These are phyloP conservation scores for Pogonognathellus flavescens DNA, from an alignment of 1,140 invertebrate species.

Conservation along the genomic window DNA sequence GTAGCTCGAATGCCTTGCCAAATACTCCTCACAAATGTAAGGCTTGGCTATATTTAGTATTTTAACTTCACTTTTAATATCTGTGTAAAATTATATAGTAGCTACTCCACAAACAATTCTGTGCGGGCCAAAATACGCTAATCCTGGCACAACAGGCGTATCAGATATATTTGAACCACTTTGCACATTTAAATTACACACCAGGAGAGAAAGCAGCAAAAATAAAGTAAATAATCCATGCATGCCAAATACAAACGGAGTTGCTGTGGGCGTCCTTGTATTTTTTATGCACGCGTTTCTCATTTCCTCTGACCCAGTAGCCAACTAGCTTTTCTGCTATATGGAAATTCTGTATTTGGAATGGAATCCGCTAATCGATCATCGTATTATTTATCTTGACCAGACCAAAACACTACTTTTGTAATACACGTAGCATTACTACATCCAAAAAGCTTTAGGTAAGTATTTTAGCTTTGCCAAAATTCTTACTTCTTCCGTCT, in stretches of 20 bases:
- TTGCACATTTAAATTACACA: slow-evolving; percentile 46
- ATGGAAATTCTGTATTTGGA: slow-evolving; percentile 18
- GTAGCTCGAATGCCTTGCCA: neutral
- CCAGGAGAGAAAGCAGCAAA: neutral
- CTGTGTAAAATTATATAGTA: neutral
- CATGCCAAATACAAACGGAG: slow-evolving; percentile 22
- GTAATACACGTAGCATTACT: neutral
- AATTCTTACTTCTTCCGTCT: slow-evolving; percentile 43
- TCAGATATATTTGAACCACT: neutral
- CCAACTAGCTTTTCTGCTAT: neutral
- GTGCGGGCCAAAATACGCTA: no score
- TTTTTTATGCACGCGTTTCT: slow-evolving; percentile 34
- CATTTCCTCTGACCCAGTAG: slow-evolving; percentile 23
- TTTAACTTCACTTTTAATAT: neutral
- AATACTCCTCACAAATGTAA: no score
- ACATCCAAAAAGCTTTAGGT: neutral
- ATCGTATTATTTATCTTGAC: slow-evolving; percentile 49
- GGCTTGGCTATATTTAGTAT: neutral
- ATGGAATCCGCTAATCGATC: slow-evolving; percentile 25
- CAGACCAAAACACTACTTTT: neutral
- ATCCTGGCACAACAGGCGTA: neutral
- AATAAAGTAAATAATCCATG: slow-evolving; percentile 7
- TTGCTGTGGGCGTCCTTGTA: slow-evolving; percentile 4
- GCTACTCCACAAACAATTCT: no score
- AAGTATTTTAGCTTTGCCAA: neutral